Evolutionary conservation across 2,113 vertebrate genomes (phyloP), one percentile per base, ranked within the genome.

Genomic region (Catagonus wagneri): DNA sequence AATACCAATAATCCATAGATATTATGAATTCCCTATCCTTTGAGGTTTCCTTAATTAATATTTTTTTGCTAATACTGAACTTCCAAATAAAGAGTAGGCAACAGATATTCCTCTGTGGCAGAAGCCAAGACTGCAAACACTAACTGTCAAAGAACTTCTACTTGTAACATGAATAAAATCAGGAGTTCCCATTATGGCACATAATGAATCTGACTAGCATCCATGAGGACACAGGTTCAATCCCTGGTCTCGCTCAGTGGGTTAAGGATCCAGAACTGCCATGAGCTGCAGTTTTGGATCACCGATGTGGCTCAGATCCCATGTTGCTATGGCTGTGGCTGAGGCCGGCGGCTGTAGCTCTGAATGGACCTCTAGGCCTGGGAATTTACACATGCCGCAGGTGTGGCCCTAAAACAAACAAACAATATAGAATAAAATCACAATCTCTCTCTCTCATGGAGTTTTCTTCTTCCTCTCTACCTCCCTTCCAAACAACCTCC

Each of bases 41-140:
- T 27, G 23, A 65, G 16, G 1, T 89, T 39, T 83, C 54, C 75
- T 58, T 66, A 16, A 85, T 29, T 76, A 84, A 66, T 20, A 39
- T n/a, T 56, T 50, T 92, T 93, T 78, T 34, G 52, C 79, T 44
- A 74, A 94, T 89, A 89, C 34, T 94, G 34, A 83, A 90, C 65
- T 78, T 63, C 63, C 39, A 81, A 80, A 80, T 87, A 32, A 80
- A 93, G 39, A 60, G 9, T 34, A 56, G 22, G 50, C 29, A 85
- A 78, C 25, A 69, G 34, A 69, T 69, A 61, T 52, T 78, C 71
- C 32, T 84, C 36, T 60, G 32, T 54, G 71, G 23, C 52, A 84
- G 19, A 12, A 83, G 29, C 22, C 44, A 83, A 75, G 50, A 83
- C 11, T 32, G 8, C 19, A 90, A 61, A 39, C 52, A 84, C 19